phyloP scores from a whole-genome alignment of 1,140 invertebrate species.

The Eulimnadia texana region DNA sequence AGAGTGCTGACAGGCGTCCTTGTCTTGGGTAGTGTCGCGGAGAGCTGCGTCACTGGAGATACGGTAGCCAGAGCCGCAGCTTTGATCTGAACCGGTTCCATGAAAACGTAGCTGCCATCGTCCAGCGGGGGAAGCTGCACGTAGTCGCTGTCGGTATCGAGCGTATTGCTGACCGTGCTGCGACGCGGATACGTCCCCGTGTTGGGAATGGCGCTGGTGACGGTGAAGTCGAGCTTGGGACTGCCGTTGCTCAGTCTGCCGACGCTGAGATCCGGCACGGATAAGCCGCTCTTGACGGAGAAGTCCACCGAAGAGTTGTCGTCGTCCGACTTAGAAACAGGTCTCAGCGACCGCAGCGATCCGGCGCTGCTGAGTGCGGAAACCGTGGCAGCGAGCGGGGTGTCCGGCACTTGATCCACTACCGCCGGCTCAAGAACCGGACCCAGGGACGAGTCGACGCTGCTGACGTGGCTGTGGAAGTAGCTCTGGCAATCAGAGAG shows the following conservation, averaged over 20 bases:
- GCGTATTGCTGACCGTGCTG: constrained; percentile 61
- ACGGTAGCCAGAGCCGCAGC: constrained; percentile 20
- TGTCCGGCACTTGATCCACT: constrained; percentile 18
- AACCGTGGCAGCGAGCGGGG: constrained; percentile 20
- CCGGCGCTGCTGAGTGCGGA: constrained; percentile 7
- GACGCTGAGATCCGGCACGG: background rate
- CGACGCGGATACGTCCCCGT: constrained; percentile 40
- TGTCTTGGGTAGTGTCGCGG: background rate
- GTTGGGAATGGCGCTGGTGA: constrained; percentile 17
- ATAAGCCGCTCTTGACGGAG: constrained; percentile 9
- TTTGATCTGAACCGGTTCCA: constrained; percentile 15
- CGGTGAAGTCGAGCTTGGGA: constrained; percentile 14
- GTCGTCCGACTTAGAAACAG: background rate
- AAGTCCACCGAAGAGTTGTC: constrained; percentile 6
- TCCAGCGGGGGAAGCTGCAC: constrained; percentile 56
- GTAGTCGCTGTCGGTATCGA: constrained; percentile 77
- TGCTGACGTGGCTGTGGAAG: constrained; percentile 17
- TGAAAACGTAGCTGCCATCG: constrained; percentile 11
- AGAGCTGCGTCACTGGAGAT: constrained; percentile 20
- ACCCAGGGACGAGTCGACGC: constrained; percentile 17
- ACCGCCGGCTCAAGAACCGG: constrained; percentile 19
- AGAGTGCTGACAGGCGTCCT: background rate
- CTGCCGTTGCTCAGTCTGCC: background rate
- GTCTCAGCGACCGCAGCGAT: background rate
- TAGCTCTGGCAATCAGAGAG: constrained; percentile 17